phyloP scores from a whole-genome alignment of 2,113 vertebrate genomes.

The Dermatemys mawii region DNA sequence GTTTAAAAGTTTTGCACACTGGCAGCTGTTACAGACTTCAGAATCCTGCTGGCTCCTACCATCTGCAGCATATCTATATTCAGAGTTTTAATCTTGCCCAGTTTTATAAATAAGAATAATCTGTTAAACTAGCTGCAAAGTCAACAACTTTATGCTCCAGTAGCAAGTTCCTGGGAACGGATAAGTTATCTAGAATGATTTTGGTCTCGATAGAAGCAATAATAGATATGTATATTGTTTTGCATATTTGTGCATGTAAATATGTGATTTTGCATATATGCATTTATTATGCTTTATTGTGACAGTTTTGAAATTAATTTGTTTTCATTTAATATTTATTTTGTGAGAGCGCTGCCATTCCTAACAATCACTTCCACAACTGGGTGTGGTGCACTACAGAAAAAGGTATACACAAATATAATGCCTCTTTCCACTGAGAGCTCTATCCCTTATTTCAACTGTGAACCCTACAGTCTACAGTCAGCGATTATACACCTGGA shows the following conservation, averaged over 20 bases:
- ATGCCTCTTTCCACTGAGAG: accelerated
- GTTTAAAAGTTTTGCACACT: accelerated
- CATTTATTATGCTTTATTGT: not conserved
- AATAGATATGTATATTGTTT: not conserved
- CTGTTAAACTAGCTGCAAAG: not conserved
- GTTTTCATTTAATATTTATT: not conserved
- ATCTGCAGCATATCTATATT: not conserved
- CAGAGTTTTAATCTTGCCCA: not conserved
- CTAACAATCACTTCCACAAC: not conserved
- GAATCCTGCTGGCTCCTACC: not conserved
- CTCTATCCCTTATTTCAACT: accelerated
- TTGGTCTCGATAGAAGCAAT: accelerated
- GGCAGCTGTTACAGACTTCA: not conserved
- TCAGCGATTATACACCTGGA: accelerated
- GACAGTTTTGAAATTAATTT: not conserved
- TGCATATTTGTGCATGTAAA: not conserved
- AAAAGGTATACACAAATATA: not conserved
- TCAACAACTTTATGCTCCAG: not conserved
- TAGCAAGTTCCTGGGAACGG: not conserved
- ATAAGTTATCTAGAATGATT: not conserved
- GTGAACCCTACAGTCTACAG: not conserved
- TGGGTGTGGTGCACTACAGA: not conserved
- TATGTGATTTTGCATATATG: not conserved
- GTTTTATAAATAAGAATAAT: not conserved
- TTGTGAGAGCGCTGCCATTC: not conserved